These are phyloP conservation scores for Hydrolagus colliei DNA, from an alignment of 2,797 vertebrate species.

Conservation along the genomic window DNA sequence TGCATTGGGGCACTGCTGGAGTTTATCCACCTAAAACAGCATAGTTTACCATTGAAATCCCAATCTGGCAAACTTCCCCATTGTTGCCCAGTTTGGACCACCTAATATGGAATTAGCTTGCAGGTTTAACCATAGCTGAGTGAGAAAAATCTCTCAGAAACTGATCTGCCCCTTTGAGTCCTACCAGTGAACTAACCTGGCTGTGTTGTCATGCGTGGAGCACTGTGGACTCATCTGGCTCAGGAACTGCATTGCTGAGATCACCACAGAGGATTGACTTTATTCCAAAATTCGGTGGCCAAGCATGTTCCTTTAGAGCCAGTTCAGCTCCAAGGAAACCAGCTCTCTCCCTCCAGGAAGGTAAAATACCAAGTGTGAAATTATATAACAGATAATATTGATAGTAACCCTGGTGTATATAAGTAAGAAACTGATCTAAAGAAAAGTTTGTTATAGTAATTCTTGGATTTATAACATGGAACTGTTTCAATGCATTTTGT, in stretches of 20 bases:
- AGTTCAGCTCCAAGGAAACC: background rate
- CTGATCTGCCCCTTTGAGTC: too few species aligned
- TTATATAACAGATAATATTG: too few species aligned
- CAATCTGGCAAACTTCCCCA: background rate
- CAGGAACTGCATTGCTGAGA: background rate
- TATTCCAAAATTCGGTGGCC: background rate
- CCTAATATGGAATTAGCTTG: background rate
- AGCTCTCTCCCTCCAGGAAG: too few species aligned
- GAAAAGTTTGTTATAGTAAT: too few species aligned
- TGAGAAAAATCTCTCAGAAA: background rate
- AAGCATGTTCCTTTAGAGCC: background rate
- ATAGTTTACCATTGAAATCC: background rate
- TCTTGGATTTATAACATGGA: too few species aligned
- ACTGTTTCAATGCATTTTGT: too few species aligned
- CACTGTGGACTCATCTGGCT: background rate
- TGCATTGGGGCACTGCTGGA: background rate
- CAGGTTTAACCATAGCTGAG: background rate
- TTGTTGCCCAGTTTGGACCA: background rate
- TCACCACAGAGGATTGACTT: background rate
- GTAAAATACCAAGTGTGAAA: too few species aligned
- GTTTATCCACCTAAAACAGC: background rate
- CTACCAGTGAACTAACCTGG: background rate
- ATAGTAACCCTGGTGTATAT: too few species aligned
- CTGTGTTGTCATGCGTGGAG: background rate
- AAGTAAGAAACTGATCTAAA: too few species aligned